Percentiles rank a stretch among this genome's conserved stretches.
phyloP scores from a whole-genome alignment of 2,113 vertebrate species.

The Scomber japonicus region DNA sequence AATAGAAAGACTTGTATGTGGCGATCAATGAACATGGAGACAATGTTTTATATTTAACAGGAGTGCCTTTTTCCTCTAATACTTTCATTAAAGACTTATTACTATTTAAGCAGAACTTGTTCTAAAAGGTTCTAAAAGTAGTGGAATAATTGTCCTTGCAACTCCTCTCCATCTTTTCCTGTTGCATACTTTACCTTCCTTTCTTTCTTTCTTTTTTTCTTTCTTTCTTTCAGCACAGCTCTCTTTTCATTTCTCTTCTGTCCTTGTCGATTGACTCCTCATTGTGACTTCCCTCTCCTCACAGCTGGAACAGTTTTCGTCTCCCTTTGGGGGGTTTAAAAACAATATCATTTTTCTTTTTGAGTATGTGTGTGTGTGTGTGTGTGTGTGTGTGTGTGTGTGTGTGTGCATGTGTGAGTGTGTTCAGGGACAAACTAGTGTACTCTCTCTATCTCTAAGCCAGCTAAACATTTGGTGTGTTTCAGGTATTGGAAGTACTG shows the following conservation, averaged over 20 bases:
- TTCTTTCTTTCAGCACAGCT: not conserved
- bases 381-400: no score
- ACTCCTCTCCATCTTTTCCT: not conserved
- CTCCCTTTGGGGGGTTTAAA: not conserved
- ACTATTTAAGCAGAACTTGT: not conserved
- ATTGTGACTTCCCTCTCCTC: not conserved
- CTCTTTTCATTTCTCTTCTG: no score
- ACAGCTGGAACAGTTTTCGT: constrained; percentile 1
- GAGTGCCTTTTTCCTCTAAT: not conserved
- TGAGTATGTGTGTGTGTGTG: no score
- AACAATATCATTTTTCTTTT: not conserved
- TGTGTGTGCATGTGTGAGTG: no score
- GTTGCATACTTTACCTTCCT: not conserved
- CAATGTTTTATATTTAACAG: constrained; percentile 15
- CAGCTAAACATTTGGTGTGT: not conserved
- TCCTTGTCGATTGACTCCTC: not conserved
- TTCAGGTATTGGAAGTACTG: no score
- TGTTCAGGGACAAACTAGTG: no score
- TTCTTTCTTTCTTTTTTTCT: not conserved
- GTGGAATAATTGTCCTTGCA: no score
- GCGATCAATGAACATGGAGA: constrained; percentile 27
- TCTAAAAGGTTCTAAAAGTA: not conserved
- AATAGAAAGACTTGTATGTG: not conserved
- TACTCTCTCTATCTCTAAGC: not conserved
- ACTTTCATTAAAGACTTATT: constrained; percentile 1